Conservation (phyloP, 2,797 vertebrate genomes). For the Takifugu ocellatus region DNA sequence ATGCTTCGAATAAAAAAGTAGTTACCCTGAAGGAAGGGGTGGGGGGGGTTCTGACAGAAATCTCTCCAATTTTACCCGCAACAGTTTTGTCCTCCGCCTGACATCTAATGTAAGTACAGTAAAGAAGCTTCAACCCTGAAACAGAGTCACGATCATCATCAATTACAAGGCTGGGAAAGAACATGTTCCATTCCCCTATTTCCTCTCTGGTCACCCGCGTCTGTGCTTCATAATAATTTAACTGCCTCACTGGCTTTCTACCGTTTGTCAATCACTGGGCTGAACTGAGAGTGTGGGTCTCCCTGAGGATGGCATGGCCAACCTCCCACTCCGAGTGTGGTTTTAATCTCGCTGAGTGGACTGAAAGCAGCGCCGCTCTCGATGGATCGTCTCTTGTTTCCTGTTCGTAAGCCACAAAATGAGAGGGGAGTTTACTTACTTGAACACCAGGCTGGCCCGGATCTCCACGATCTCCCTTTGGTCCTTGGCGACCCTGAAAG, state of each 20-base stretch:
- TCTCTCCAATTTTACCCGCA: no score
- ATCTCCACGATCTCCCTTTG: constrained; percentile 94
- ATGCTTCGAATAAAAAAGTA: constrained; percentile 2
- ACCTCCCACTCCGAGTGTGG: constrained; percentile 65
- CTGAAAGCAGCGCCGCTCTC: constrained; percentile 43
- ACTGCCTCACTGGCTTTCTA: constrained; percentile 48
- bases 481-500: constrained; percentile 89
- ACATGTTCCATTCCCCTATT: constrained; percentile 52
- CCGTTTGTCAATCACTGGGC: constrained; percentile 62
- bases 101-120: constrained; percentile 3
- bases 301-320: constrained; percentile 61
- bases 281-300: constrained; percentile 42
- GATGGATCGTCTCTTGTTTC: constrained; percentile 56
- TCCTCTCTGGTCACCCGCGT: constrained; percentile 51
- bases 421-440: constrained; percentile 75
- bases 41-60: no score
- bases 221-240: constrained; percentile 50
- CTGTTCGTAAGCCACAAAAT: constrained; percentile 64
- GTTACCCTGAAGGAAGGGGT: no score
- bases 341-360: constrained; percentile 60
- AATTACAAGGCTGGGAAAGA: constrained; percentile 33
- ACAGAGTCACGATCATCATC: constrained; percentile 27
- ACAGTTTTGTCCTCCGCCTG: constrained; percentile 5
- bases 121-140: constrained; percentile 23
- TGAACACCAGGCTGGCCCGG: constrained; percentile 83